These are phyloP conservation scores for Epirrita christyi DNA, from an alignment of 2,888 invertebrate genomes.

Conservation along the genomic window DNA sequence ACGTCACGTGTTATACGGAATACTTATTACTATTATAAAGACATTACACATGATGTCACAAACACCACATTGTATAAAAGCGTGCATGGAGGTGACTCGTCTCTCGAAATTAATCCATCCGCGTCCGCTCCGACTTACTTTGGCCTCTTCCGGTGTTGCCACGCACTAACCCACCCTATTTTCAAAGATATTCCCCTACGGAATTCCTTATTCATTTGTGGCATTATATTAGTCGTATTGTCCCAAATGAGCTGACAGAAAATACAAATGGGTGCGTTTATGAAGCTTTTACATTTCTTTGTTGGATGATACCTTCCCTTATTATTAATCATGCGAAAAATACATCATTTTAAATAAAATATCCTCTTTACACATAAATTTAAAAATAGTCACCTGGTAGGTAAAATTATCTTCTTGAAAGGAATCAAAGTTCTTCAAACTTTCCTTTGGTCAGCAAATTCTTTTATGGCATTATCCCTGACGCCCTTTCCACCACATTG, in stretches of 20 bases:
- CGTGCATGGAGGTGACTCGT: conserved; percentile 13
- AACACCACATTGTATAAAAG: conserved; percentile 1
- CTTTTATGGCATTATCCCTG: conserved; percentile 39
- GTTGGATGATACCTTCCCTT: not conserved
- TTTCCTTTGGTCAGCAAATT: too few species aligned
- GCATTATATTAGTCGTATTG: conserved; percentile 78
- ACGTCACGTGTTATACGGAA: too few species aligned
- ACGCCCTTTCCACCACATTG: conserved; percentile 24
- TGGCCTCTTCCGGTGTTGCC: conserved; percentile 55
- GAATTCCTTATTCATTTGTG: conserved; percentile 78
- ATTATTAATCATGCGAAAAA: not conserved
- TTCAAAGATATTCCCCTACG: conserved; percentile 58
- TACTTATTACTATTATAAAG: too few species aligned
- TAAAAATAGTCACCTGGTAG: too few species aligned
- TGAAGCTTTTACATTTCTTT: conserved; percentile 48
- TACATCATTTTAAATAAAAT: not conserved
- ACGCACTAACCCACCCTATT: conserved; percentile 53
- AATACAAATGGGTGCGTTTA: conserved; percentile 67
- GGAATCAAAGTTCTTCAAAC: too few species aligned
- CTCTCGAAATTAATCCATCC: conserved; percentile 63
- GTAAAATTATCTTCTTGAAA: conserved; percentile 26
- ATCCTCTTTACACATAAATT: too few species aligned
- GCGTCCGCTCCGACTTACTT: conserved; percentile 61
- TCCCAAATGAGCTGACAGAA: conserved; percentile 72
- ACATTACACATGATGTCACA: not conserved